These are phyloP conservation scores for Lepidurus apus DNA, from an alignment of 1,140 invertebrate species.

Conservation along the genomic window DNA sequence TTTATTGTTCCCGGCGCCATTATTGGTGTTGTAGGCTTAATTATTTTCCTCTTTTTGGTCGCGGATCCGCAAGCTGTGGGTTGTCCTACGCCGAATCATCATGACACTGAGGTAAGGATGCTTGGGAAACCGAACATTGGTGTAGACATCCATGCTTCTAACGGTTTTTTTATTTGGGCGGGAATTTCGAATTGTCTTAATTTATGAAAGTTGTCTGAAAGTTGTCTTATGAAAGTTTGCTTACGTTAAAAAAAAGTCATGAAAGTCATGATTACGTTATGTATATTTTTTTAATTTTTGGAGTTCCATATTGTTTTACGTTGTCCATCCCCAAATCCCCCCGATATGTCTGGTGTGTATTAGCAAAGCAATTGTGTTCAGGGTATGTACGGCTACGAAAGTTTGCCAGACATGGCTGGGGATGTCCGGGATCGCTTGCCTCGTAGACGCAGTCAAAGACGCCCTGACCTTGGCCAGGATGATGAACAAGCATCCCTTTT, in stretches of 20 bases:
- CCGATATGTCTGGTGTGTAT: not conserved
- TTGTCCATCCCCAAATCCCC: not conserved
- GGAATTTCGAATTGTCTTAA: too few relatives aligned
- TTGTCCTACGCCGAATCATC: conserved; percentile 48
- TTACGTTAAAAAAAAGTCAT: too few relatives aligned
- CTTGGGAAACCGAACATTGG: too few relatives aligned
- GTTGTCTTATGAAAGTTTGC: too few relatives aligned
- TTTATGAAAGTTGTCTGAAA: too few relatives aligned
- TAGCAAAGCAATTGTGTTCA: not conserved
- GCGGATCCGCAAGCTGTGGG: conserved; percentile 70
- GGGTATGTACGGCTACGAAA: not conserved
- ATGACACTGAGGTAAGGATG: conserved; percentile 32
- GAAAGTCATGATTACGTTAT: too few relatives aligned
- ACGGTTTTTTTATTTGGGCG: too few relatives aligned
- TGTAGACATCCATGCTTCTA: too few relatives aligned
- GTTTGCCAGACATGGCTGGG: conserved; percentile 7
- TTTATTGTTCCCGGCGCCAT: conserved; percentile 88
- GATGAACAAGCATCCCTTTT: conserved; percentile 10
- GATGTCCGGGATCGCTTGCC: conserved; percentile 9
- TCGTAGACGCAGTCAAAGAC: conserved; percentile 2
- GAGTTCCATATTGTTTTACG: not conserved
- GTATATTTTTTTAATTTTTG: too few relatives aligned
- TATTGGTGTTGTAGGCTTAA: conserved; percentile 67
- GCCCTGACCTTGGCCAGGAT: not conserved
- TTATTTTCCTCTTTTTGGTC: conserved; percentile 81